Conservation (phyloP, 2,113 vertebrate genomes). For the Carollia perspicillata region DNA sequence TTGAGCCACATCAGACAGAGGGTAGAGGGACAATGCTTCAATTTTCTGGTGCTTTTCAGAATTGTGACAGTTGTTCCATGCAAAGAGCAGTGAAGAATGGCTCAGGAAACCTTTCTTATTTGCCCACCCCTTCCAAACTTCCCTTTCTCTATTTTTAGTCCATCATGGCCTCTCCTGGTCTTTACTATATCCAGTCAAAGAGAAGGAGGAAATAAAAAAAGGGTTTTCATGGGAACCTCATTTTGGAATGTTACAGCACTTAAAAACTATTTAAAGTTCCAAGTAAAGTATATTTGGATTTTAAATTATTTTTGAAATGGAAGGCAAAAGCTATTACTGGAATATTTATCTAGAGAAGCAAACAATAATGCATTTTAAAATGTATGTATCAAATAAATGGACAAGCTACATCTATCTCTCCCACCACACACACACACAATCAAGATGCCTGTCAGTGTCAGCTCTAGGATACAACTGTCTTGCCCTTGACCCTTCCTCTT, state of each 20-base stretch:
- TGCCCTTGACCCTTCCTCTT: not conserved
- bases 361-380: not conserved
- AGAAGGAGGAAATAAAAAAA: not conserved
- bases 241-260: not conserved
- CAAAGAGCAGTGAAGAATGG: not conserved
- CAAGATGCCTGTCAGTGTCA: not conserved
- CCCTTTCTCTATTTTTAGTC: not conserved
- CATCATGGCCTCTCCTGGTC: not conserved
- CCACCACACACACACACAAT: not conserved
- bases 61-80: not conserved
- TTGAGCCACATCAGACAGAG: not conserved
- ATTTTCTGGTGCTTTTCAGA: not conserved
- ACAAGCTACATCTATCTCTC: not conserved
- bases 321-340: not conserved
- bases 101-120: not conserved
- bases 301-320: not conserved
- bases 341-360: not conserved
- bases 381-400: not conserved
- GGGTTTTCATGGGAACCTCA: not conserved
- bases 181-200: not conserved
- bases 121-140: not conserved
- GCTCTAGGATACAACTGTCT: rapidly evolving
- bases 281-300: not conserved
- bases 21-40: not conserved
- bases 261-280: not conserved